Base-by-base conservation (phyloP, 2,888 invertebrate species). In the Phoenoteleia sp. region DNA sequence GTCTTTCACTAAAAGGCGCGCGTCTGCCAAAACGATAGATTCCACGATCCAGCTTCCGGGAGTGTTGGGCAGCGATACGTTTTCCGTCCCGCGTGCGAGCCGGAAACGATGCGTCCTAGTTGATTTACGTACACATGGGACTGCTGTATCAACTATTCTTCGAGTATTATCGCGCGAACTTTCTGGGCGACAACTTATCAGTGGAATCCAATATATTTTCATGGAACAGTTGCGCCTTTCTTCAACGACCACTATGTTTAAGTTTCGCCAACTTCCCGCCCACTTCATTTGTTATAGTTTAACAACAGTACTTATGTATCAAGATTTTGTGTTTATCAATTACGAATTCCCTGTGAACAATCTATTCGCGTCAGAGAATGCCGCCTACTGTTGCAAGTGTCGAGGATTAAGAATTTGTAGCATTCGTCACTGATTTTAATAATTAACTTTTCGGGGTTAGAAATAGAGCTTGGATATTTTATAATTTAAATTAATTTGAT, bases 31-130 rank as follows among this genome's bases (percentile, higher is more conserved):
- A 86, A 87, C 87, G 86, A 88, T 88, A 87, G 88, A 86, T 88
- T 87, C 80, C 77, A 56, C 84, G 87, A 85, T 81, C 86, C 85
- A 85, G 86, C 85, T 87, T 88, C 87, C 88, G 88, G 88, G 86
- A 86, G 81, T 82, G 87, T 86, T 87, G 87, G 84, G 83, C 74
- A 67, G 54, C 66, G 72, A 81, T 71, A 76, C 76, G 75, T 76
- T 84, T 80, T 71, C 52, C 71, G 67, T 81, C 81, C 77, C 85
- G 85, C 81, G 87, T 81, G 84, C 85, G 85, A 87, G 88, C 88
- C 90, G 91, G 91, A 91, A 91, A 88, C 86, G 88, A 91, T 90
- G 90, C 87, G 88, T 91, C 89, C 89, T 60, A 84, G 77, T 85
- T 91, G 91, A 91, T 91, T 90, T 91, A 91, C 88, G 88, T 67